A percentile compares a stretch with the other conserved stretches of the same genome.
These are phyloP conservation scores for Palythoa grandiflora DNA, from an alignment of 92 coral and sea anemone species.

Conservation along the genomic window DNA sequence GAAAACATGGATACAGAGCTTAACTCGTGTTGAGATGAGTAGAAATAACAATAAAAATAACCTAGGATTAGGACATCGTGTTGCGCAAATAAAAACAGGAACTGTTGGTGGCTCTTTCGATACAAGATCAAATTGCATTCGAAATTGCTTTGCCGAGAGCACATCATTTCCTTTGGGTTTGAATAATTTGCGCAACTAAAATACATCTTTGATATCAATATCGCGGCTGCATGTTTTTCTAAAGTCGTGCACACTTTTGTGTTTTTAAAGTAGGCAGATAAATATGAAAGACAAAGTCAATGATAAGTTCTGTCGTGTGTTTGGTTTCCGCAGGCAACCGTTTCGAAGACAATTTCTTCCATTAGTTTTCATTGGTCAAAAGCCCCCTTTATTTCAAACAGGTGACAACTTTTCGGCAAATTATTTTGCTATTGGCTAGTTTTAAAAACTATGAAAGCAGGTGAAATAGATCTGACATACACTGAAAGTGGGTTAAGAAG, in stretches of 20 bases:
- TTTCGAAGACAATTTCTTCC: constrained; percentile 14
- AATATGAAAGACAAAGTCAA: constrained; percentile 8
- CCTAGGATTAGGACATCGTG: background rate
- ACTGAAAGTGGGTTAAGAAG: constrained; percentile 17
- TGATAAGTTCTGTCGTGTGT: background rate
- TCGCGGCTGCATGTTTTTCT: too few relatives aligned
- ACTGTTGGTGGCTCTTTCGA: background rate
- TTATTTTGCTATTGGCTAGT: constrained; percentile 20
- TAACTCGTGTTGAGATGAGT: constrained; percentile 1
- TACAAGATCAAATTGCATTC: background rate
- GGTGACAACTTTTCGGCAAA: constrained; percentile 29
- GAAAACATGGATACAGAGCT: constrained; percentile 3
- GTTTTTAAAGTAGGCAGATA: background rate
- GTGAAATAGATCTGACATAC: constrained; percentile 11
- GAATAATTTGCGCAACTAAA: too few relatives aligned
- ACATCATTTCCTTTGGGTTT: background rate
- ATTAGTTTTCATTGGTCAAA: constrained; percentile 17
- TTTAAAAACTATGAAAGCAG: constrained; percentile 17
- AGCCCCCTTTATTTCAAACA: background rate
- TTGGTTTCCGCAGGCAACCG: constrained; percentile 28
- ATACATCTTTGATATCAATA: too few relatives aligned
- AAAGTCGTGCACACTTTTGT: background rate
- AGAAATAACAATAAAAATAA: constrained; percentile 4
- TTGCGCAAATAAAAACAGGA: background rate
- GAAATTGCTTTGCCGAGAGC: background rate